Percentiles rank a stretch among this genome's conserved stretches.
Conservation (phyloP, 2,797 vertebrate species). For the Philypnodon macrostomus region DNA sequence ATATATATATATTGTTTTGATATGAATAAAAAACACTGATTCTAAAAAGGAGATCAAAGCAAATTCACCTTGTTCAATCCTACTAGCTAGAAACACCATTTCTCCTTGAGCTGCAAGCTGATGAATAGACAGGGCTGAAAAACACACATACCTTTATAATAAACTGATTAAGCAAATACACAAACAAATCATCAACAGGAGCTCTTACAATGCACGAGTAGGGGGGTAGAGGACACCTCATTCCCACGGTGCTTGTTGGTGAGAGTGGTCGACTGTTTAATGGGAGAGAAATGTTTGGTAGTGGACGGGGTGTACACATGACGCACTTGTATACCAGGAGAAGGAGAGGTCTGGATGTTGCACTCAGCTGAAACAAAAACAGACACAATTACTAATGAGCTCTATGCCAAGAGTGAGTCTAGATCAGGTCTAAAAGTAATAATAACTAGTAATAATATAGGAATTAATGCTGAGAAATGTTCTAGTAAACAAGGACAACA, state of each 20-base stretch:
- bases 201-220: conserved; percentile 92
- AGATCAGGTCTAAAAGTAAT: too few relatives aligned
- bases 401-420: too few relatives aligned
- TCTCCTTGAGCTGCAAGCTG: conserved; percentile 97
- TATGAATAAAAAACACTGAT: conserved; percentile 8
- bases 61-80: conserved; percentile 94
- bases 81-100: conserved; percentile 93
- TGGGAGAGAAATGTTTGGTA: conserved; percentile 97
- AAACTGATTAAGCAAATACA: not conserved
- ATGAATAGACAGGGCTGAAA: conserved; percentile 91
- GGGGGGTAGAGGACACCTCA: conserved; percentile 94
- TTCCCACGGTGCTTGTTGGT: conserved; percentile 99
- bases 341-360: conserved; percentile 96
- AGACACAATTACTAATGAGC: not conserved
- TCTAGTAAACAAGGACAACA: too few relatives aligned
- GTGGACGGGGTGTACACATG: conserved; percentile 98
- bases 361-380: conserved; percentile 84
- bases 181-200: not conserved
- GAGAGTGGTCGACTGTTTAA: conserved; percentile 96
- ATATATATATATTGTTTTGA: not conserved
- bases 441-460: too few relatives aligned
- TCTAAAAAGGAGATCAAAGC: too few relatives aligned
- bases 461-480: too few relatives aligned
- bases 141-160: not conserved
- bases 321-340: conserved; percentile 94